Evolutionary conservation across 2,797 vertebrate genomes (phyloP).

Genomic region (Anguilla pacifica): DNA sequence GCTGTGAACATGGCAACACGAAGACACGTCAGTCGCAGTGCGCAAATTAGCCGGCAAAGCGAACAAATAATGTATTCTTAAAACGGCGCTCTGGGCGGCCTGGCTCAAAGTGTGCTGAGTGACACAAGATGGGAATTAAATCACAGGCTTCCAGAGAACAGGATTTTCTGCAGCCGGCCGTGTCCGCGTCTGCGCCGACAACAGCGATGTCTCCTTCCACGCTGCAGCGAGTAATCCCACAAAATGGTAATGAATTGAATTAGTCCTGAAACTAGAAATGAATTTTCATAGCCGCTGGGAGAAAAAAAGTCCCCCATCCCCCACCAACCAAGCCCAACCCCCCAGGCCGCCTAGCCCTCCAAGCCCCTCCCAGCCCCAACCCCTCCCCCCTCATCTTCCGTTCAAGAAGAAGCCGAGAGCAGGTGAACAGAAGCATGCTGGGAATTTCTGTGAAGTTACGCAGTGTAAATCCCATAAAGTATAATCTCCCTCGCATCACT

Average conservation of each 20-base stretch:
- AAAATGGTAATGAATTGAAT: slow-evolving; percentile 38
- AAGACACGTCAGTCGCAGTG: not conserved
- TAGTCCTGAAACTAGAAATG: slow-evolving; percentile 35
- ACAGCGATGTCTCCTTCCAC: slow-evolving; percentile 1
- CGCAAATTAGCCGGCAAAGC: not conserved
- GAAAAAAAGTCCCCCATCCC: not conserved
- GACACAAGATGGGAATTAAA: not conserved
- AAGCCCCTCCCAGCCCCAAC: too few relatives aligned
- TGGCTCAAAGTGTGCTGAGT: not conserved
- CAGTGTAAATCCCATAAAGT: not conserved
- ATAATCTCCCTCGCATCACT: not conserved
- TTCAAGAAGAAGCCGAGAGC: not conserved
- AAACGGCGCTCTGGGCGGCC: not conserved
- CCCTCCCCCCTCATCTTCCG: not conserved
- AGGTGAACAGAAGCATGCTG: not conserved
- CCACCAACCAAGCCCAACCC: too few relatives aligned
- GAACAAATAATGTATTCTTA: not conserved
- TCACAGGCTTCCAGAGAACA: not conserved
- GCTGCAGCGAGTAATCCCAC: slow-evolving; percentile 34
- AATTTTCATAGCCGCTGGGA: slow-evolving; percentile 36
- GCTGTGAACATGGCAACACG: not conserved
- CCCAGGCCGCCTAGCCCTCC: too few relatives aligned
- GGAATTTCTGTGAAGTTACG: not conserved
- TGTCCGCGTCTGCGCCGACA: not conserved
- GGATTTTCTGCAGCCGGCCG: not conserved